phyloP scores from a whole-genome alignment of 2,888 invertebrate genomes.

The Dryocosmus kuriphilus region DNA sequence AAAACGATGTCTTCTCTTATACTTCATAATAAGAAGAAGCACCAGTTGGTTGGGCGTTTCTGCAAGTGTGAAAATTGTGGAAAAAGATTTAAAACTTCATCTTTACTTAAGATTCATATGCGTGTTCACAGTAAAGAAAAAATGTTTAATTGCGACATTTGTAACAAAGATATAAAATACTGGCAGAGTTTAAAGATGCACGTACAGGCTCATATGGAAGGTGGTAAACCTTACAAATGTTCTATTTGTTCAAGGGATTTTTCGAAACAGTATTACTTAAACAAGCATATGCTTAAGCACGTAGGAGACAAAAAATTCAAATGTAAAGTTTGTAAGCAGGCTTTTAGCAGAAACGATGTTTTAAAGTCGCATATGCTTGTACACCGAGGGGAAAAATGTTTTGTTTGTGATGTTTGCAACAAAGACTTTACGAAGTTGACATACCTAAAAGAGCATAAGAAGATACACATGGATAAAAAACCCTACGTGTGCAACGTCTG shows the following conservation, averaged over 20 bases:
- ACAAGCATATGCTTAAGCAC: neutral
- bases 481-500: neutral
- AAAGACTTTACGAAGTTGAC: neutral
- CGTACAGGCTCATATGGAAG: conserved; percentile 3
- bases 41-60: neutral
- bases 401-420: neutral
- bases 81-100: neutral
- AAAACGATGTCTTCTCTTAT: neutral
- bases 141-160: neutral
- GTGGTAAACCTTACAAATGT: neutral
- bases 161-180: neutral
- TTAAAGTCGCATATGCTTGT: neutral
- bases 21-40: neutral
- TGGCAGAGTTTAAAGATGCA: neutral
- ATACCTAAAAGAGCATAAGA: neutral
- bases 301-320: neutral
- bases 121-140: neutral
- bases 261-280: neutral
- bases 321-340: neutral
- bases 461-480: neutral
- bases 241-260: neutral
- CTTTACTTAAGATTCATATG: neutral
- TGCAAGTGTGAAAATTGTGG: neutral
- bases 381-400: neutral
- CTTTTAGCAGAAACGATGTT: neutral